phyloP scores from a whole-genome alignment of 1,140 invertebrate genomes.

The Venturia canescens region DNA sequence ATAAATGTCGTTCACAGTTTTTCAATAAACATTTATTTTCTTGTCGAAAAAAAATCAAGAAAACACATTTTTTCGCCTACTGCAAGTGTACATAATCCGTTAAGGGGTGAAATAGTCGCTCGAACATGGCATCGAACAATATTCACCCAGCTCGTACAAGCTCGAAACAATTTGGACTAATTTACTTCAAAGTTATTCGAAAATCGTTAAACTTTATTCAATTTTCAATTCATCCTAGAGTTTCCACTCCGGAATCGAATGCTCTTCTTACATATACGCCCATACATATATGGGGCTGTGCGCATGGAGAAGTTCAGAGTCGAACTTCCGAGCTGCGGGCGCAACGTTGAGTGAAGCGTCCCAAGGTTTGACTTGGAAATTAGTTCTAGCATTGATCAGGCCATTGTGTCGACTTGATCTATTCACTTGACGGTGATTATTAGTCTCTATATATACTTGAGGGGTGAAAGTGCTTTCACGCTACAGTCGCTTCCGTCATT shows the following conservation, averaged over 20 bases:
- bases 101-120: too few relatives aligned
- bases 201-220: too few relatives aligned
- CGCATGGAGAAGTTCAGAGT: neutral
- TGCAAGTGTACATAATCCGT: too few relatives aligned
- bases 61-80: too few relatives aligned
- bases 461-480: neutral
- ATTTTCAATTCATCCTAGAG: neutral
- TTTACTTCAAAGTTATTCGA: too few relatives aligned
- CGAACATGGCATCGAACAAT: too few relatives aligned
- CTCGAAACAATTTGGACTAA: too few relatives aligned
- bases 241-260: neutral
- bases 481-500: constrained; percentile 17
- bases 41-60: too few relatives aligned
- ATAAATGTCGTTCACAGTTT: too few relatives aligned
- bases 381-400: constrained; percentile 43
- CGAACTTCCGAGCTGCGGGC: constrained; percentile 23
- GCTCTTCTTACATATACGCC: neutral
- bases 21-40: too few relatives aligned
- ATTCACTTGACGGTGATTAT: constrained; percentile 36
- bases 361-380: constrained; percentile 36
- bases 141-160: too few relatives aligned
- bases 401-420: constrained; percentile 42
- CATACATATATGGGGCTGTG: neutral
- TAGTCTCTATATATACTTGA: constrained; percentile 16
- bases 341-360: constrained; percentile 2